Percentiles rank a stretch among this genome's conserved stretches.
Evolutionary conservation across 1,140 invertebrate genomes (phyloP).

Genomic region (Pinna nobilis): DNA sequence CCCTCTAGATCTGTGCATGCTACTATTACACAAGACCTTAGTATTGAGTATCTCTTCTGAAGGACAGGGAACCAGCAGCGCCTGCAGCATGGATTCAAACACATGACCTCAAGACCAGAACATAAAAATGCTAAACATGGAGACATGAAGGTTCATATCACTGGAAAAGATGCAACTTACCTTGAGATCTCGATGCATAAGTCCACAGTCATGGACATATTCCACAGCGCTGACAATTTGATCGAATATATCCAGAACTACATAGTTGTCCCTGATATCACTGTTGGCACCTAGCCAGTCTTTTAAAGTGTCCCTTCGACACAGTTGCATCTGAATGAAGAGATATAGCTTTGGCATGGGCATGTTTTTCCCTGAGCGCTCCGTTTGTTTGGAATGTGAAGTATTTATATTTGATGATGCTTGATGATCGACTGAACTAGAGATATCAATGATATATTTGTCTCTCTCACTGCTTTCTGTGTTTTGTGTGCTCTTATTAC

Average conservation of each 20-base stretch:
- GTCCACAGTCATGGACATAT: conserved; percentile 92
- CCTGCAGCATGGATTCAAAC: no score
- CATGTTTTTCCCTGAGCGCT: neutral
- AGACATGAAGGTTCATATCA: no score
- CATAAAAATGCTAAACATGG: no score
- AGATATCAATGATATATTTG: conserved; percentile 18
- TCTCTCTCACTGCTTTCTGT: neutral
- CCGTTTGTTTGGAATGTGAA: neutral
- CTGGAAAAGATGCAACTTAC: no score
- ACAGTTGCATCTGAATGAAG: conserved; percentile 98
- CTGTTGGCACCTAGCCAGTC: conserved; percentile 85
- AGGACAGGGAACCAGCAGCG: no score
- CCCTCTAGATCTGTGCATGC: no score
- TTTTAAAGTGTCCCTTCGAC: conserved; percentile 89
- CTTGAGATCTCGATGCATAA: conserved; percentile 97
- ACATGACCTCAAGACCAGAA: no score
- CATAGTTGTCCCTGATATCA: conserved; percentile 68
- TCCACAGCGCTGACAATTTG: conserved; percentile 96
- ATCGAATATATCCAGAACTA: conserved; percentile 86
- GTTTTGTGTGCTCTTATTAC: neutral
- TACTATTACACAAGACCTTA: no score
- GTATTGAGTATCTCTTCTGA: no score
- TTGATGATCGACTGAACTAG: conserved; percentile 1
- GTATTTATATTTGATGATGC: neutral
- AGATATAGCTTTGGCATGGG: conserved; percentile 80